A percentile compares a stretch with the other conserved stretches of the same genome.
phyloP scores from a whole-genome alignment of 2,113 vertebrate genomes.

The Benthochromis sp. region DNA sequence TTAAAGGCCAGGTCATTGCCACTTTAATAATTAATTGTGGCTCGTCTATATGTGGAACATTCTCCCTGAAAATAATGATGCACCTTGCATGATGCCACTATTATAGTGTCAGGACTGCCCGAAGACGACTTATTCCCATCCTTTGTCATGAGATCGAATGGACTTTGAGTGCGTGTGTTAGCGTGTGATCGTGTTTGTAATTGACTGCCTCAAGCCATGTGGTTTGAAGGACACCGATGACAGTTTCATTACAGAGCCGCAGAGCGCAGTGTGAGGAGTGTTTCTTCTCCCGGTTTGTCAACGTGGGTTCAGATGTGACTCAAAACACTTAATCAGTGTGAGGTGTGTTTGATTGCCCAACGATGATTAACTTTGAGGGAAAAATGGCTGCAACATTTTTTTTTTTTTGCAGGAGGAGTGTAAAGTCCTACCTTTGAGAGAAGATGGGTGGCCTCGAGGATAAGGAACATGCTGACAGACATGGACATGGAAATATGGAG shows the following conservation, averaged over 20 bases:
- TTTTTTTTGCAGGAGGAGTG: not conserved
- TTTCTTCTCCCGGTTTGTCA: not conserved
- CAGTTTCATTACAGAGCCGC: slow-evolving; percentile 21
- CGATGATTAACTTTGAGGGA: not conserved
- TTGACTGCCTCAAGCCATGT: slow-evolving; percentile 13
- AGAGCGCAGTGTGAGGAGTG: not conserved
- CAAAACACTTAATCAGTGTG: not conserved
- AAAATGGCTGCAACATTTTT: not conserved
- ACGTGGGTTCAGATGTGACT: not conserved
- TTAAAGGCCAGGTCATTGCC: not conserved
- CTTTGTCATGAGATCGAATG: not conserved
- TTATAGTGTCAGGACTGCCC: not conserved
- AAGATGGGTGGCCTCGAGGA: not conserved
- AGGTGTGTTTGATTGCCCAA: not conserved
- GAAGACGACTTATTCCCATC: not conserved
- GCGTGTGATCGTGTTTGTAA: slow-evolving; percentile 7
- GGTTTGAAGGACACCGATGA: slow-evolving; percentile 32
- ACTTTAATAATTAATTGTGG: slow-evolving; percentile 17
- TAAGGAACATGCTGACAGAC: slow-evolving; percentile 1
- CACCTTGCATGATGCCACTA: not conserved
- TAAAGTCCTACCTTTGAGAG: not conserved
- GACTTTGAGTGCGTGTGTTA: not conserved
- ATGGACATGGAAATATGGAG: slow-evolving; percentile 3
- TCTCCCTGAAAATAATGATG: not conserved
- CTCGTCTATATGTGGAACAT: not conserved